Evolutionary conservation across 2,888 invertebrate species (phyloP).

Genomic region (Hypercompe scribonia): DNA sequence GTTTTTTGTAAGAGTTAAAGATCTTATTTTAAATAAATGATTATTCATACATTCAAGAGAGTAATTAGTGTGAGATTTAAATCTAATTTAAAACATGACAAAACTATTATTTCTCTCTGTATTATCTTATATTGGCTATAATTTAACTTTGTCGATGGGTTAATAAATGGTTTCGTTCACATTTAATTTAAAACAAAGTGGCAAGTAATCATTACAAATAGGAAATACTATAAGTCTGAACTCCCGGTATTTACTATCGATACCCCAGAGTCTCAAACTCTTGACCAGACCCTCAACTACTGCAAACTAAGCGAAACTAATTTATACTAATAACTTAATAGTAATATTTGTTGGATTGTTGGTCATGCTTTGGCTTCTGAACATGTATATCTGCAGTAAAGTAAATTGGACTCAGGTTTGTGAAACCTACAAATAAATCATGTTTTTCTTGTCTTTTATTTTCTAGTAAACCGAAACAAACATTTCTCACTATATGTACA

Average conservation of each 20-base stretch:
- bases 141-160: background rate
- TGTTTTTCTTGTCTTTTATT: too few relatives aligned
- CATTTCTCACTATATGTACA: background rate
- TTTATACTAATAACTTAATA: conserved; percentile 13
- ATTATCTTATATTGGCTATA: background rate
- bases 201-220: background rate
- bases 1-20: too few relatives aligned
- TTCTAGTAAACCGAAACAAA: too few relatives aligned
- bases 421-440: too few relatives aligned
- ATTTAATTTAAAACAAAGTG: background rate
- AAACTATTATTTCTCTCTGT: too few relatives aligned
- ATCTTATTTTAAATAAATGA: too few relatives aligned
- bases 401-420: background rate
- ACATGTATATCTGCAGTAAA: background rate
- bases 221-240: background rate
- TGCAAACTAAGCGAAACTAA: conserved; percentile 14
- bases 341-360: background rate
- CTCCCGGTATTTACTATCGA: background rate
- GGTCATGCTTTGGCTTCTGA: background rate
- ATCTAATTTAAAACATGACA: too few relatives aligned
- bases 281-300: conserved; percentile 16
- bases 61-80: too few relatives aligned
- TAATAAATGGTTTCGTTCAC: background rate
- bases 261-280: conserved; percentile 13
- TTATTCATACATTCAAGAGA: too few relatives aligned